phyloP scores from a whole-genome alignment of 35 echinoderm and acorn worm genomes.

The Amphiura filiformis region DNA sequence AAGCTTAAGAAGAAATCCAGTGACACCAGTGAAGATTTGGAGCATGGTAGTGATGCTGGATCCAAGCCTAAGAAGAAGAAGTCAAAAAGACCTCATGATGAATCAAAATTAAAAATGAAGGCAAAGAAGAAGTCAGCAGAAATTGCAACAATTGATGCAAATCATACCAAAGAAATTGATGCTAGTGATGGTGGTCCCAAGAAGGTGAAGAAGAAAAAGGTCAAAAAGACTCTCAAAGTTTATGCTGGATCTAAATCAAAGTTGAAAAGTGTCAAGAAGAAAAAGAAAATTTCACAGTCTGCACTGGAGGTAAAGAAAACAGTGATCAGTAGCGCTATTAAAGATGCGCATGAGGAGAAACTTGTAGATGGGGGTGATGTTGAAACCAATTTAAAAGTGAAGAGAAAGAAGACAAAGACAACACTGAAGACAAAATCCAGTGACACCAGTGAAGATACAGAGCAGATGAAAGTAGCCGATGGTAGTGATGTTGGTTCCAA shows the following conservation, averaged over 20 bases:
- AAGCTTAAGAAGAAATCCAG: background rate
- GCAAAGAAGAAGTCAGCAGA: background rate
- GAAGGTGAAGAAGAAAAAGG: too few relatives aligned
- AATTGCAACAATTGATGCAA: background rate
- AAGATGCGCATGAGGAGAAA: too few relatives aligned
- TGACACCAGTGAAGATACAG: background rate
- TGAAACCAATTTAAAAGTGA: background rate
- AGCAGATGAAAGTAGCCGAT: background rate
- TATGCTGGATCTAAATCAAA: too few relatives aligned
- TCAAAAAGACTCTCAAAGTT: too few relatives aligned
- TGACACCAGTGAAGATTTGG: background rate
- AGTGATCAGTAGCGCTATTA: too few relatives aligned
- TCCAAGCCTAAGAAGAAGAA: slow-evolving; percentile 1
- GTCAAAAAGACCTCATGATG: background rate
- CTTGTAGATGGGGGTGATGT: background rate
- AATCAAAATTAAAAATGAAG: background rate
- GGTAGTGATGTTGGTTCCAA: too few relatives aligned
- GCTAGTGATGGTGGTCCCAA: background rate
- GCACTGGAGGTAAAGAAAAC: too few relatives aligned
- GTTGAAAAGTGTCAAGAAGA: too few relatives aligned
- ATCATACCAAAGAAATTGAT: background rate
- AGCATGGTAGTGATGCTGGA: too few relatives aligned
- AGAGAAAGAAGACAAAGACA: background rate
- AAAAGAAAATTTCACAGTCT: too few relatives aligned
- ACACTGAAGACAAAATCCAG: background rate